Evolutionary conservation across 2,797 vertebrate species (phyloP).

Genomic region (Gadopsis marmoratus): DNA sequence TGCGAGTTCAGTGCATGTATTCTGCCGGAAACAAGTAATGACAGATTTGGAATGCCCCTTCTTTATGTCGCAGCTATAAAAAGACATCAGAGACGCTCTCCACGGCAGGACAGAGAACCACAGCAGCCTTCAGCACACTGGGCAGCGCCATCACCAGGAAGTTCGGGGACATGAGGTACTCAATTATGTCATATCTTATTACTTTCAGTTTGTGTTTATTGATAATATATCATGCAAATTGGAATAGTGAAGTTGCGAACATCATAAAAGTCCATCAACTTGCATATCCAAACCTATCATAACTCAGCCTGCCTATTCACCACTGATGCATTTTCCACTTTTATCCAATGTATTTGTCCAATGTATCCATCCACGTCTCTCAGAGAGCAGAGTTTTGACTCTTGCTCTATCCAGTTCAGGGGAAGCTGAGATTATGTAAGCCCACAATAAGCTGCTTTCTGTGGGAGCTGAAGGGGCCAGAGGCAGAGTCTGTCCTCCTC

Average conservation of each 20-base stretch:
- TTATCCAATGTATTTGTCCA: neutral
- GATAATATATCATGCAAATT: neutral
- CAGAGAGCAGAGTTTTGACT: conserved; percentile 47
- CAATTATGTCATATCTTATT: neutral
- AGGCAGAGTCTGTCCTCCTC: conserved; percentile 57
- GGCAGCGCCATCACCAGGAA: conserved; percentile 94
- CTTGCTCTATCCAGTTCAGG: conserved; percentile 57
- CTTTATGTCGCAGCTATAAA: conserved; percentile 88
- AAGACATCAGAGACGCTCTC: conserved; percentile 96
- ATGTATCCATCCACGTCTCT: conserved; percentile 25
- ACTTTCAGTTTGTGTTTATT: neutral
- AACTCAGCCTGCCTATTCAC: neutral
- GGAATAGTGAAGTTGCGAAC: neutral
- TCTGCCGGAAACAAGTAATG: neutral
- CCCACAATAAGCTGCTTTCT: conserved; percentile 79
- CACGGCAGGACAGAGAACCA: conserved; percentile 94
- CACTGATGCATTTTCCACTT: neutral
- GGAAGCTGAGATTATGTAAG: conserved; percentile 74
- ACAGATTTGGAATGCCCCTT: neutral
- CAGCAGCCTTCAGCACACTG: conserved; percentile 93
- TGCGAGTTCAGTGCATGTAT: neutral
- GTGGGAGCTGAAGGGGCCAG: conserved; percentile 52
- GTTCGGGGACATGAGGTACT: conserved; percentile 97
- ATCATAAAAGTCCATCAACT: conserved; percentile 4
- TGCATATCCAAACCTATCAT: neutral